Base-by-base conservation (phyloP, 2,797 vertebrate genomes). In the Muscicapa comitata region DNA sequence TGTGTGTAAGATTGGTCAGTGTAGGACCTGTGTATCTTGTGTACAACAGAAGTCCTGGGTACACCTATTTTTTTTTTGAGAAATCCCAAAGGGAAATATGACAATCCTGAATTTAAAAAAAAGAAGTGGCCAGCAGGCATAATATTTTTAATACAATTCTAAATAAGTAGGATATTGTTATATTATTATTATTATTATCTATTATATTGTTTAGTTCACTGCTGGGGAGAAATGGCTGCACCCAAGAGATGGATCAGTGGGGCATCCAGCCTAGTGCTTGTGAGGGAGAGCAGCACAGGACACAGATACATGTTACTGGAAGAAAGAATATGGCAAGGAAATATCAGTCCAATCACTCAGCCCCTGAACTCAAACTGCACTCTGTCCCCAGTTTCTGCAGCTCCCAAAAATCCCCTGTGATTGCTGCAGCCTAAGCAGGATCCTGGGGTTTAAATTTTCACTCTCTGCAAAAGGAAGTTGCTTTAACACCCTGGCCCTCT, bases 361-460 rank as follows among this genome's bases (percentile, higher is more conserved):
- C 9, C 55, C 21, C 45, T 47, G 68, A 68, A 82, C 9, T 78
- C 54, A 54, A 74, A 45, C 19, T 66, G 42, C 67, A 72, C 18
- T 67, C 57, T 71, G 37, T 18, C n/a, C 35, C 21, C 42, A 31
- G 26, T 17, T 81, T 29, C 84, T 73, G 35, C 35, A 86, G 58
- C 31, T 86, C 43, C 29, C 4, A 0, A 35, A 73, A 91, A 81
- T 7, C 12, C 21, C 6, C 31, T 20, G 55, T 47, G 35, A 63
- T 15, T 93, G 61, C 16, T 90, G 66, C 54, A 88, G 86, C 38
- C 76, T 51, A 59, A 45, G 33, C 17, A 37, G 23, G 42, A 68
- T 53, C 68, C 85, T 17, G 38, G 33, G 29, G 50, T 90, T 94
- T 81, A 42, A 43, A 75, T 81, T 92, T 86, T 81, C 93, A 73